Evolutionary conservation across 2,113 vertebrate genomes (phyloP).

Genomic region (Aleadryas rufinucha): DNA sequence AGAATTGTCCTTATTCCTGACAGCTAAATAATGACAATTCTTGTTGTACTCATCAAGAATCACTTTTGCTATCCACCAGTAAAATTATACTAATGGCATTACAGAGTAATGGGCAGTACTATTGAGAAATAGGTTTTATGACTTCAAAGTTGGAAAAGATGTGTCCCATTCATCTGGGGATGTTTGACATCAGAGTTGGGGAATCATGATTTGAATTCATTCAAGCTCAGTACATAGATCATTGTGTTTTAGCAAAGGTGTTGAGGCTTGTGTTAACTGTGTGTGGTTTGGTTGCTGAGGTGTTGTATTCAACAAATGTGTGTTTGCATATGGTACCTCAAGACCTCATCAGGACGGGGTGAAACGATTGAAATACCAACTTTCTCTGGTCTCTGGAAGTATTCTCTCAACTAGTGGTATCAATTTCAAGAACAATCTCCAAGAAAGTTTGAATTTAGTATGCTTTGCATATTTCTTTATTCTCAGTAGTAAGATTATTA

Average conservation of each 20-base stretch:
- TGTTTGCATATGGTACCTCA: not conserved
- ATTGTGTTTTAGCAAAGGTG: not conserved
- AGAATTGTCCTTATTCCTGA: no score
- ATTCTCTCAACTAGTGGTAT: not conserved
- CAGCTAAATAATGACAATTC: not conserved
- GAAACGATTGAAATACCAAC: not conserved
- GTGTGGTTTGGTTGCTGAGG: not conserved
- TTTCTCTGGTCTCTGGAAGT: not conserved
- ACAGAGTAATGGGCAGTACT: not conserved
- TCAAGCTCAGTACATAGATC: not conserved
- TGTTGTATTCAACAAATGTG: not conserved
- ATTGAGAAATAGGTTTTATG: not conserved
- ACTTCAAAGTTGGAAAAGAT: not conserved
- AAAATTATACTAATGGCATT: not conserved
- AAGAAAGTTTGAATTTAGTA: not conserved
- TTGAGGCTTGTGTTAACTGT: not conserved
- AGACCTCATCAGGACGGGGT: not conserved
- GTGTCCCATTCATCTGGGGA: not conserved
- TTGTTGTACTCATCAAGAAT: not conserved
- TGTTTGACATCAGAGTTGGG: not conserved
- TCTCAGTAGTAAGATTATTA: not conserved
- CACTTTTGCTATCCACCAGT: not conserved
- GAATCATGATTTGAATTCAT: not conserved
- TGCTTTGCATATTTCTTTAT: not conserved
- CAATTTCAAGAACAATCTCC: not conserved